These are phyloP conservation scores for Galeopsomyia nigrocyanea DNA, from an alignment of 2,888 invertebrate genomes.

Conservation along the genomic window DNA sequence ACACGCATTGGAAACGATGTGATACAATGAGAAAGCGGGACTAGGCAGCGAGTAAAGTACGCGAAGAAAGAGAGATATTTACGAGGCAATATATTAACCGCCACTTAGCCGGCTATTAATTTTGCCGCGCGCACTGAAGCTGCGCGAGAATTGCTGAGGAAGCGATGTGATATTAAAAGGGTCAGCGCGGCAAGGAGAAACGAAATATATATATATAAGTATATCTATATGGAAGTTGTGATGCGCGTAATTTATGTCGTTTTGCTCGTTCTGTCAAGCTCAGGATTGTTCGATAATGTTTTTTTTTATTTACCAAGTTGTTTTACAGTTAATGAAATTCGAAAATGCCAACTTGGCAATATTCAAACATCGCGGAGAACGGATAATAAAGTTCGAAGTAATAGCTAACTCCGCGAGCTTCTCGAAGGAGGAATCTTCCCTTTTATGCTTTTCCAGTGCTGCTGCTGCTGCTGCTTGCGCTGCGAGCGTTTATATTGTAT, in stretches of 20 bases:
- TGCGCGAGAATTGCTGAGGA: conserved; percentile 65
- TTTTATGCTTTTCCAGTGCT: too few relatives aligned
- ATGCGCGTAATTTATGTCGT: conserved; percentile 15
- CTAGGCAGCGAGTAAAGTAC: conserved; percentile 47
- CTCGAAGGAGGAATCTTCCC: too few relatives aligned
- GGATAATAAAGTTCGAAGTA: too few relatives aligned
- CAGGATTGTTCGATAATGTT: conserved; percentile 12
- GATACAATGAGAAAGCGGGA: conserved; percentile 19
- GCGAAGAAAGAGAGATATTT: conserved; percentile 62
- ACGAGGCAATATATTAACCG: conserved; percentile 69
- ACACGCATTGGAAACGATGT: too few relatives aligned
- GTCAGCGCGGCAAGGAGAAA: conserved; percentile 30
- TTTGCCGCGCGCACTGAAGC: conserved; percentile 50
- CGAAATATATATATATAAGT: too few relatives aligned
- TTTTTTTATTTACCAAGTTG: too few relatives aligned
- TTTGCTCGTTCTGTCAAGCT: conserved; percentile 45
- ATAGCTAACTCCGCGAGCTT: too few relatives aligned
- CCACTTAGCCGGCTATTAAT: conserved; percentile 69
- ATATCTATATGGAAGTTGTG: conserved; percentile 2
- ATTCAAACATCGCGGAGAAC: too few relatives aligned
- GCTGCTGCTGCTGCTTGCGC: conserved; percentile 29
- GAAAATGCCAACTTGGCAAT: too few relatives aligned
- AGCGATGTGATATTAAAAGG: conserved; percentile 53
- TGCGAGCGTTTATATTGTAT: too few relatives aligned
- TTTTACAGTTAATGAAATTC: too few relatives aligned